These are phyloP conservation scores for Allacma fusca DNA, from an alignment of 2,888 invertebrate species.

Conservation along the genomic window DNA sequence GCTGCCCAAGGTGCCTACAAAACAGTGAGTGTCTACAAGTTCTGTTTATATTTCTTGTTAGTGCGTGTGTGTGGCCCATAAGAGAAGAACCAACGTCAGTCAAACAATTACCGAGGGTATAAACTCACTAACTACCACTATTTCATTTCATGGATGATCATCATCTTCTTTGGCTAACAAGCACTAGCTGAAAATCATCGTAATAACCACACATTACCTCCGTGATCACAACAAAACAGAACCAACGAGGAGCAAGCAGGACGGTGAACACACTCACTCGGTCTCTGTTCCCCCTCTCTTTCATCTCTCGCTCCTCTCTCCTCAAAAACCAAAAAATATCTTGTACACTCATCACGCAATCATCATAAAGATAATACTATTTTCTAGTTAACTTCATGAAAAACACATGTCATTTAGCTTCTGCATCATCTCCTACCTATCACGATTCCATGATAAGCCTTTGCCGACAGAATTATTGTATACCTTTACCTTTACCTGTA, in stretches of 20 bases:
- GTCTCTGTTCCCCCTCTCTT: constrained; percentile 19
- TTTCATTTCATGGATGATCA: constrained; percentile 38
- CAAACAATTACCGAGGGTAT: constrained; percentile 34
- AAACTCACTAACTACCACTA: constrained; percentile 43
- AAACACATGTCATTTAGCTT: constrained; percentile 46
- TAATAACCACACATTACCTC: constrained; percentile 39
- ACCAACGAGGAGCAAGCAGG: neutral
- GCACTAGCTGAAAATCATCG: constrained; percentile 39
- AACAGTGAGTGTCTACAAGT: constrained; percentile 14
- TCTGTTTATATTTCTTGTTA: neutral
- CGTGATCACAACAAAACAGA: constrained; percentile 22
- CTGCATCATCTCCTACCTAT: constrained; percentile 35
- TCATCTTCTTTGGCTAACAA: constrained; percentile 39
- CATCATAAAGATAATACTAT: constrained; percentile 45
- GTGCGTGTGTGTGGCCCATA: constrained; percentile 30
- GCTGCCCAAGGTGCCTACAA: constrained; percentile 18
- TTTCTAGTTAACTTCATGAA: constrained; percentile 42
- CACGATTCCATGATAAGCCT: constrained; percentile 10
- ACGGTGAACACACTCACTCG: neutral
- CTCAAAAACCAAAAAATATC: constrained; percentile 10
- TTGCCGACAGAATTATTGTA: constrained; percentile 22
- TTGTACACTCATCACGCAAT: constrained; percentile 47
- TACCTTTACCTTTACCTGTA: neutral
- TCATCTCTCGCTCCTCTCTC: constrained; percentile 3
- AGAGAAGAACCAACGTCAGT: neutral